Evolutionary conservation across 2,888 invertebrate genomes (phyloP), one percentile per base, ranked within the genome.

Genomic region (Mycalesis mineus): DNA sequence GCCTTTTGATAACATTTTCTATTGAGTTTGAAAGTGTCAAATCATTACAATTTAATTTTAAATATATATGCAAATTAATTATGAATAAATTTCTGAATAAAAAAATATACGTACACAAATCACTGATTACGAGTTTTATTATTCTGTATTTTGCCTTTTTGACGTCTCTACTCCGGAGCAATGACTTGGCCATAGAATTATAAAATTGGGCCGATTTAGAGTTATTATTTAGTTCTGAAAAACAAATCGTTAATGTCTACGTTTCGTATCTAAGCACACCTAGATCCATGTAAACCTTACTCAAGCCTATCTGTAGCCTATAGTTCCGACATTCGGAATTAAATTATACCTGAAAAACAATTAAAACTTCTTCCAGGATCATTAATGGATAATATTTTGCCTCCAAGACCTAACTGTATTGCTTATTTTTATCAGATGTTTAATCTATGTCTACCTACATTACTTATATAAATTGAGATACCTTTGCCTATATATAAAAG

Each of bases 111-210:
- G 61, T 61, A 61, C 61, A 61, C 45, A 61, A 61, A 61, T 59
- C 59, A 61, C 56, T 47, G 61, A 61, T 61, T 56, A 45, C 56
- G 61, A 61, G 59, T 59, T 54, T 61, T 50, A 33, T 50, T 39
- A 11, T 58, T 33, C 50, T 22, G 7, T 51, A 47, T 31, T 33
- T 51, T 40, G 11, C 40, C 40, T n/a, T 50, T 33, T 33, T 14
- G 40, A 11, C 11, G 42, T 31, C 7, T 42, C 14, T 51, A 51
- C 13, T 42, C 55, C 60, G 51, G 55, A 58, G 58, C 60, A 61
- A 61, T 58, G 51, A 61, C 55, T 53, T 53, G 29, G 33, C 33
- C 42, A 7, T 29, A 17, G 6, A 39, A 40, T 44, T 48, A 15
- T 41, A n/a, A 17, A 37, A 28, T 22, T 40, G 9, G 52, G 15